phyloP scores from a whole-genome alignment of 2,113 vertebrate genomes.

The Melospiza georgiana region DNA sequence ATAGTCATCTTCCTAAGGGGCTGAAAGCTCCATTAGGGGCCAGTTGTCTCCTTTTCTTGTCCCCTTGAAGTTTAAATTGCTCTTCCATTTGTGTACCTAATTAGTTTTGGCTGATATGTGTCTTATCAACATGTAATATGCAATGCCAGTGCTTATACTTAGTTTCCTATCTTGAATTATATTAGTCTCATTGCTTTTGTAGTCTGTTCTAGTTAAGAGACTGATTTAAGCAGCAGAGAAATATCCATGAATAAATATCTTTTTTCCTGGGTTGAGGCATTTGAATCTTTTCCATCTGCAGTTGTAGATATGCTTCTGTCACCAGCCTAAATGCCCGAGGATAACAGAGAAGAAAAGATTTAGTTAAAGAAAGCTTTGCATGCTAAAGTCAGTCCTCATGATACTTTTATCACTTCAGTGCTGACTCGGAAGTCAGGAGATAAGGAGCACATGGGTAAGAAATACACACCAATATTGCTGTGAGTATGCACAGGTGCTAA shows the following conservation, averaged over 20 bases:
- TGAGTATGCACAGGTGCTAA: not conserved
- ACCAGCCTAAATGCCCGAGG: not conserved
- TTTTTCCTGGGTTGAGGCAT: not conserved
- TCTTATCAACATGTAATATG: not conserved
- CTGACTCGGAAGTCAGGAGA: not conserved
- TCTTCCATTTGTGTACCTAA: not conserved
- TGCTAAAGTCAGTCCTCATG: not conserved
- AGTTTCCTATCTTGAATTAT: not conserved
- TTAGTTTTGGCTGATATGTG: not conserved
- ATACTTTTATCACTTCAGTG: not conserved
- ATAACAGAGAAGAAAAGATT: not conserved
- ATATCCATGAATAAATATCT: not conserved
- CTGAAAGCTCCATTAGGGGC: not conserved
- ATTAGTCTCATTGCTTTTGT: not conserved
- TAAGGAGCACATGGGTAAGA: not conserved
- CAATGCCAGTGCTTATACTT: not conserved
- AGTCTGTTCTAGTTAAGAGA: not conserved
- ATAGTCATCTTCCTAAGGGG: not conserved
- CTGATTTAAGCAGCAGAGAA: not conserved
- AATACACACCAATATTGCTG: not conserved
- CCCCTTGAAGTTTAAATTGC: not conserved
- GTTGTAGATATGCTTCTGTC: not conserved
- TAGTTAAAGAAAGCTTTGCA: not conserved
- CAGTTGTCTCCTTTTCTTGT: not conserved
- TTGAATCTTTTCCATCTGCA: conserved; percentile 23